Base-by-base conservation (phyloP, 2,888 invertebrate genomes). In the Mythimna pallens region DNA sequence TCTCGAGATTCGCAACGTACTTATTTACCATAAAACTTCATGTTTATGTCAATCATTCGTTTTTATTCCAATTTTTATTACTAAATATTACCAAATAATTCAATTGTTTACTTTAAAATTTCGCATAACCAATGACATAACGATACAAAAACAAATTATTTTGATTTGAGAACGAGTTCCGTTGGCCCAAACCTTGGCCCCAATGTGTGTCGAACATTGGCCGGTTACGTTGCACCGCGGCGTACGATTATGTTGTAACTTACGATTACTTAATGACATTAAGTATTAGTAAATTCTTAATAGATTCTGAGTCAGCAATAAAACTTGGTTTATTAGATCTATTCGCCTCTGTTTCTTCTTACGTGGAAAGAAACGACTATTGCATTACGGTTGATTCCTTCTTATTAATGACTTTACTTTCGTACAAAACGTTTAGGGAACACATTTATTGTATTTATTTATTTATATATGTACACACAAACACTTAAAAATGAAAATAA, bases 181-280 rank as follows among this genome's bases (percentile, higher is more conserved):
- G 70, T 74, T 84, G 73, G 67, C 57, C 55, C 43, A 71, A 84
- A 78, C 85, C 83, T 85, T 85, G 85, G 83, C 80, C 77, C 66
- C 74, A 77, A 80, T 85, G 61, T 65, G 43, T 65, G 47, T 5
- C 70, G 67, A 67, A 73, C 72, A 67, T 62, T 70, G 50, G 65
- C 61, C 62, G 34, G 66, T 67, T 78, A 76, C 62, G 61, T 74
- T 34, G n/a, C 63, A 43, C 12, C 20, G 17, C 20, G 20, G 30
- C 52, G 43, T 54, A 67, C 61, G 66, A 73, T 69, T 34, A 77
- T 84, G 73, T 83, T 58, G 84, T 75, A 77, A 76, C 50, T 69
- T 64, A 22, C 9, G 20, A 64, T 85, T 84, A 83, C 80, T 62
- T 72, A 73, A 81, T 61, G 57, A 63, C 69, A 65, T 62, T 69